A percentile compares a stretch with the other conserved stretches of the same genome.
These are phyloP conservation scores for Apocrypta bakeri DNA, from an alignment of 1,140 invertebrate genomes.

Conservation along the genomic window DNA sequence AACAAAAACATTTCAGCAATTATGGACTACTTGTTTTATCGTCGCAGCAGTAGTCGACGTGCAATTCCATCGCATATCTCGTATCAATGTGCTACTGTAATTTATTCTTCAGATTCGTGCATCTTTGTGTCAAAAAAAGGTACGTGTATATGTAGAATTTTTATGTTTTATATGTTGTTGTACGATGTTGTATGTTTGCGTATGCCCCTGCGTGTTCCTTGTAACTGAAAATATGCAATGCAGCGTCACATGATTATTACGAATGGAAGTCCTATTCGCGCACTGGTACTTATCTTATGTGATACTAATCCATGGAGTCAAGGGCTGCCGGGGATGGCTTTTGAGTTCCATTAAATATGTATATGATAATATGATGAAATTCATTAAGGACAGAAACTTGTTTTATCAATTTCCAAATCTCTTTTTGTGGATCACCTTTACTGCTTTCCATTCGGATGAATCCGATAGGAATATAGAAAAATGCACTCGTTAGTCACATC, in stretches of 20 bases:
- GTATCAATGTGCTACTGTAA: slow-evolving; percentile 37
- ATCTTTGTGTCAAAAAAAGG: not conserved
- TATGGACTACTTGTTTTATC: slow-evolving; percentile 34
- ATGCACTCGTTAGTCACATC: not conserved
- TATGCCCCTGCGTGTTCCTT: no score
- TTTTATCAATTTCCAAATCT: not conserved
- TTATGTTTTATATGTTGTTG: no score
- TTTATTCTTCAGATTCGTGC: slow-evolving; percentile 32
- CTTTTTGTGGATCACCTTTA: not conserved
- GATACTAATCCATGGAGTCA: not conserved
- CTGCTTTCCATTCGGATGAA: not conserved
- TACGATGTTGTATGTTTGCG: no score
- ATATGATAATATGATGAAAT: slow-evolving; percentile 30
- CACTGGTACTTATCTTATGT: not conserved
- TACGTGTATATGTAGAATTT: no score
- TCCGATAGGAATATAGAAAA: not conserved
- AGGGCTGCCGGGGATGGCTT: not conserved
- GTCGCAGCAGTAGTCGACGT: slow-evolving; percentile 11
- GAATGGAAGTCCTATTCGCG: not conserved
- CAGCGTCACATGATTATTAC: slow-evolving; percentile 1
- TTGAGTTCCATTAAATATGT: slow-evolving; percentile 21
- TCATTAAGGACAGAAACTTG: not conserved
- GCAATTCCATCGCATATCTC: slow-evolving; percentile 33
- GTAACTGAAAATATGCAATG: no score
- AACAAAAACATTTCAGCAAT: slow-evolving; percentile 23